Base-by-base conservation (phyloP, 2,113 vertebrate species). In the Plestiodon gilberti region DNA sequence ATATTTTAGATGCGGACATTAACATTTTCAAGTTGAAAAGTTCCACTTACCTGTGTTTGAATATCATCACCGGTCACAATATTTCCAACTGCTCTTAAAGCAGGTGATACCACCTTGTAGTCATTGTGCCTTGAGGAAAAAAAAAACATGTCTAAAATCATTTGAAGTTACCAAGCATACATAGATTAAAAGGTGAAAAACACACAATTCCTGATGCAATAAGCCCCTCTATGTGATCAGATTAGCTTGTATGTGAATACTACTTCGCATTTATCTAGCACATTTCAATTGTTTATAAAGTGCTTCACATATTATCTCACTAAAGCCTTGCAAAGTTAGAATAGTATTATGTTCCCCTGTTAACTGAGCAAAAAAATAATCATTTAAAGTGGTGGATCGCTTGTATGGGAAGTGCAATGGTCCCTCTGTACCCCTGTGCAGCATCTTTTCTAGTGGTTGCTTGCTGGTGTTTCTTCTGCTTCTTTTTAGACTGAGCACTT, bases 21-120 rank as follows among this genome's bases (percentile, higher is more conserved):
- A 48, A 48, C 43, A 48, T 4, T 48, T 48, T 48, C 43, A 83
- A 83, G 87, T 81, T 62, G 78, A 70, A 85, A 38, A 75, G 80
- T 1, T 91, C 70, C 62, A 90, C 95, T 96, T 92, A 98, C 98
- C 97, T 98, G 98, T 93, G 98, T 98, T 93, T 98, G 98, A 93
- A 98, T 97, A 95, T 98, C 98, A 93, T 98, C 98, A 80, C 98
- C 98, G 62, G 98, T 98, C 88, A 98, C 98, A 91, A 98, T 98
- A 95, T 98, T 98, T 88, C 98, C 98, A 92, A 98, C 98, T 35
- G 97, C 98, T 94, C 98, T 97, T 86, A 98, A 93, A 77, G 98
- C 97, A 95, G 98, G 98, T 69, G 98, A 98, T 62, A 98, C 97
- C 83, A 98, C 98, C 94, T 98, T 98, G 93, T 98, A 98, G 95